Conservation (phyloP, 2,888 invertebrate genomes). For the Xylota sylvarum region DNA sequence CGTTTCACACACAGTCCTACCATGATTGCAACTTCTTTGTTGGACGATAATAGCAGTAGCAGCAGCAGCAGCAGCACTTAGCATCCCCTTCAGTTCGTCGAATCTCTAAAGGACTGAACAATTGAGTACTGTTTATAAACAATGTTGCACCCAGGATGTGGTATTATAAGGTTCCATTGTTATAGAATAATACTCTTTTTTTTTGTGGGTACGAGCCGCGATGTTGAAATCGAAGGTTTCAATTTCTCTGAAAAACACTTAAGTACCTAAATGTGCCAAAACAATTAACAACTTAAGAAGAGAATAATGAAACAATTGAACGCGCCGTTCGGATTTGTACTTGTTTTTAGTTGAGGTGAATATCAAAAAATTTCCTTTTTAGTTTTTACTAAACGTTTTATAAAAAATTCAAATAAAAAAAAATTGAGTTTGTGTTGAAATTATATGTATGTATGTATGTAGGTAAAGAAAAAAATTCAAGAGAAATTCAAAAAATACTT, state of each 20-base stretch:
- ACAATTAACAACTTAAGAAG: constrained; percentile 67
- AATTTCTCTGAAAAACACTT: constrained; percentile 64
- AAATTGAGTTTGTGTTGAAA: background rate
- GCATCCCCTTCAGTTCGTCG: constrained; percentile 61
- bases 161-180: constrained; percentile 57
- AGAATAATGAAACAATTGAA: constrained; percentile 55
- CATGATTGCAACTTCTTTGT: constrained; percentile 53
- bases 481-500: no score
- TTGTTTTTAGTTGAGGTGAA: constrained; percentile 32
- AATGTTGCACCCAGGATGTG: constrained; percentile 76
- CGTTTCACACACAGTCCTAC: constrained; percentile 44
- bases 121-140: constrained; percentile 66
- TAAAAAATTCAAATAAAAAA: background rate
- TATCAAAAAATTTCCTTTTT: constrained; percentile 23
- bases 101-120: constrained; percentile 38
- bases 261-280: constrained; percentile 71
- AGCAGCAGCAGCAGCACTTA: constrained; percentile 65
- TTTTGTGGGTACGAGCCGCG: constrained; percentile 8
- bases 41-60: constrained; percentile 31
- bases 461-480: background rate
- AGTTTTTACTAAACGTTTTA: constrained; percentile 4
- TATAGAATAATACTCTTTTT: constrained; percentile 44
- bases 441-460: background rate
- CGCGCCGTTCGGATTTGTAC: constrained; percentile 52
- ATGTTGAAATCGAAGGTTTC: constrained; percentile 72